Evolutionary conservation across 2,113 vertebrate genomes (phyloP).

Genomic region (Cryptomyrus ogoouensis): DNA sequence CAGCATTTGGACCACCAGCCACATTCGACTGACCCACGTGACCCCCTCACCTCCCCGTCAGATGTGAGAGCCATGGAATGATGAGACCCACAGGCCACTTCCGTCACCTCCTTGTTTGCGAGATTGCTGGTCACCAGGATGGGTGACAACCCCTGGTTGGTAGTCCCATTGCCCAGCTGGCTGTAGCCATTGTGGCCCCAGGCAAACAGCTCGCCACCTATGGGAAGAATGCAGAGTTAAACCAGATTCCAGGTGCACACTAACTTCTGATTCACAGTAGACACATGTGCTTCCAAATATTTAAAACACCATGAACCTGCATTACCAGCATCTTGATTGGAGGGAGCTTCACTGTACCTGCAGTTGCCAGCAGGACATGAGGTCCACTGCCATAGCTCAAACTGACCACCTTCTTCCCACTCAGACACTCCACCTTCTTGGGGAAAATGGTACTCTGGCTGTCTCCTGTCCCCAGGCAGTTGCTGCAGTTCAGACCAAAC

Average conservation of each 20-base stretch:
- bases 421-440: slow-evolving; percentile 86
- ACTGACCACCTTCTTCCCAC: slow-evolving; percentile 85
- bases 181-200: slow-evolving; percentile 98
- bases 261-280: neutral
- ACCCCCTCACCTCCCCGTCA: slow-evolving; percentile 81
- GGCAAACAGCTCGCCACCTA: slow-evolving; percentile 88
- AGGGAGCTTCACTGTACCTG: slow-evolving; percentile 62
- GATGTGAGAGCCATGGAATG: slow-evolving; percentile 86
- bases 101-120: slow-evolving; percentile 77
- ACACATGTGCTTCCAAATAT: neutral
- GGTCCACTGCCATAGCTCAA: slow-evolving; percentile 93
- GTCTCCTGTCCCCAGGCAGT: slow-evolving; percentile 92
- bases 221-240: slow-evolving; percentile 22
- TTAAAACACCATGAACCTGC: neutral
- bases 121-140: slow-evolving; percentile 83
- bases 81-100: slow-evolving; percentile 92
- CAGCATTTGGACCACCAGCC: neutral
- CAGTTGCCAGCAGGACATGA: slow-evolving; percentile 82
- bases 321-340: neutral
- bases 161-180: slow-evolving; percentile 90
- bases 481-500: slow-evolving; percentile 91
- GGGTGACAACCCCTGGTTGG: slow-evolving; percentile 81
- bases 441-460: slow-evolving; percentile 85
- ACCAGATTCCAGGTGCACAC: neutral
- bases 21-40: neutral